Percentiles rank a stretch among this genome's conserved stretches.
Evolutionary conservation across 2,113 vertebrate genomes (phyloP).

Genomic region (chimpanzee (Pan troglodytes)): NHGRI_mPanTro3-v2.1_pri NC_072401.2:31253001-31253500

Average conservation of each 20-base stretch:
- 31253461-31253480: constrained; percentile 58
- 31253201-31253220: constrained; percentile 52
- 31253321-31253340: constrained; percentile 42
- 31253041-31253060: background rate
- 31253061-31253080: constrained; percentile 59
- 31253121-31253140: constrained; percentile 43
- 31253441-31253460: constrained; percentile 42
- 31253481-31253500: constrained; percentile 55
- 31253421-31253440: background rate
- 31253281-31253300: constrained; percentile 65
- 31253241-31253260: constrained; percentile 52
- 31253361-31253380: constrained; percentile 18
- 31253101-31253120: constrained; percentile 35
- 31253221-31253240: constrained; percentile 56
- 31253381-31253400: background rate
- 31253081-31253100: constrained; percentile 12
- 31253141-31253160: constrained; percentile 66
- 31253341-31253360: constrained; percentile 47
- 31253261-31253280: background rate
- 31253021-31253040: background rate
- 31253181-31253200: constrained; percentile 55
- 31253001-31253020: background rate
- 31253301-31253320: constrained; percentile 30
- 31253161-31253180: constrained; percentile 62
- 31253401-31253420: background rate